A percentile compares a stretch with the other conserved stretches of the same genome.
These are phyloP conservation scores for Blastobasis adustella DNA, from an alignment of 2,888 invertebrate species.

Conservation along the genomic window DNA sequence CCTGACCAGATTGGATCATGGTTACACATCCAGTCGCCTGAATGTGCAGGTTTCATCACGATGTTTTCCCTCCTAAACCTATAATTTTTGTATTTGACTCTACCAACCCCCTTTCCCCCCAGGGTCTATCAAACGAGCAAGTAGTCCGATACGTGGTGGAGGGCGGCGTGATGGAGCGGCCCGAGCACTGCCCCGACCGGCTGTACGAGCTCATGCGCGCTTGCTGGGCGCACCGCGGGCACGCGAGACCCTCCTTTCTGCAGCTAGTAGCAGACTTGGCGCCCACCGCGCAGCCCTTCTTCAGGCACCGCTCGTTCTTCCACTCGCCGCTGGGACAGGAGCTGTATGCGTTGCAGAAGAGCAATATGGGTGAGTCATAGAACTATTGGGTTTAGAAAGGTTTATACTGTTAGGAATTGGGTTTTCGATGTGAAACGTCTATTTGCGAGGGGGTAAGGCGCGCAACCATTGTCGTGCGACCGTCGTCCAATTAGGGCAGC, in stretches of 20 bases:
- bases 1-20: too few species aligned
- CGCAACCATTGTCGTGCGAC: too few species aligned
- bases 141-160: slow-evolving; percentile 92
- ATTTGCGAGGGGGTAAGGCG: too few species aligned
- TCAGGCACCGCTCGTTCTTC: slow-evolving; percentile 78
- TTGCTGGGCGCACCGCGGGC: slow-evolving; percentile 93
- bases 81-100: too few species aligned
- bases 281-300: slow-evolving; percentile 76
- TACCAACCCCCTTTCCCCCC: slow-evolving; percentile 12
- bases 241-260: slow-evolving; percentile 88
- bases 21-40: too few species aligned
- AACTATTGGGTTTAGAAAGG: too few species aligned
- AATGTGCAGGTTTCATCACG: too few species aligned
- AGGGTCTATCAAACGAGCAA: slow-evolving; percentile 94
- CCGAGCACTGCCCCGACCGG: slow-evolving; percentile 95
- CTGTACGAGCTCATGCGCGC: slow-evolving; percentile 92
- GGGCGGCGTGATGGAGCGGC: slow-evolving; percentile 95
- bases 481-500: too few species aligned
- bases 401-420: too few species aligned
- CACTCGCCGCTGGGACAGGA: slow-evolving; percentile 77
- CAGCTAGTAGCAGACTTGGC: slow-evolving; percentile 85
- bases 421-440: too few species aligned
- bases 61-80: too few species aligned
- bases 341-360: slow-evolving; percentile 58
- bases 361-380: slow-evolving; percentile 34